Evolutionary conservation across 2,797 vertebrate genomes (phyloP), one percentile per base, ranked within the genome.

Genomic region (Eutrigla gurnardus): DNA sequence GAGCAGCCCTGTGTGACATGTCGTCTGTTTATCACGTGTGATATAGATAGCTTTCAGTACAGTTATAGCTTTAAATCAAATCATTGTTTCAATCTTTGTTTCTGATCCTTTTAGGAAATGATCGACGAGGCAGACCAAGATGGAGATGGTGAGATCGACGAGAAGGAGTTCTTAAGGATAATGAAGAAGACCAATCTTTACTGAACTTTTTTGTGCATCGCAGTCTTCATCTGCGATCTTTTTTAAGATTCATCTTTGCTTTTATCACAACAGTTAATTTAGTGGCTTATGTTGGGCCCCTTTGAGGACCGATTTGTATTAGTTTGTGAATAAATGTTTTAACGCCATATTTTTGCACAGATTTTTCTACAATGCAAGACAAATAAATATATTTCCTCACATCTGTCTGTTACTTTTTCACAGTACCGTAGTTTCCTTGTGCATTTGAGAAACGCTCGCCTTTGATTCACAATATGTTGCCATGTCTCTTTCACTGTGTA

Each of bases 181-280:
- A 99, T 99, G 97, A 97, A 96, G 91, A 99, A 97, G 88, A 98
- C 97, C 14, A 96, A 93, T 77, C 93, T 98, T 35, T 97, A 97
- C 89, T 98, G 92, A 94, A 53, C 17, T 32, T 2, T 12, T 25
- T 43, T 4, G 18, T 17, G 7, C 59, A 17, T 25, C n/a, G 4
- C 42, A 1, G 17, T 18, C 11, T 53, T 42, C 6, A 54, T 50
- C 35, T 33, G 3, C 13, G 42, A 39, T 70, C n/a, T 58, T 68
- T 72, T 77, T 14, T 32, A 32, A 69, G 15, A 65, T 69, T 54
- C 35, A 6, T 3, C 3, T 54, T 64, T 65, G 17, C 61, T 42
- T 55, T 53, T 49, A 8, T 78, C 60, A 33, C 5, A 63, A 54
- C 43, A 40, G 9, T 81, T 82, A 89, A 6, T 70, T 64, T 40